phyloP scores from a whole-genome alignment of 2,113 vertebrate genomes.

The Microtus ochrogaster region DNA sequence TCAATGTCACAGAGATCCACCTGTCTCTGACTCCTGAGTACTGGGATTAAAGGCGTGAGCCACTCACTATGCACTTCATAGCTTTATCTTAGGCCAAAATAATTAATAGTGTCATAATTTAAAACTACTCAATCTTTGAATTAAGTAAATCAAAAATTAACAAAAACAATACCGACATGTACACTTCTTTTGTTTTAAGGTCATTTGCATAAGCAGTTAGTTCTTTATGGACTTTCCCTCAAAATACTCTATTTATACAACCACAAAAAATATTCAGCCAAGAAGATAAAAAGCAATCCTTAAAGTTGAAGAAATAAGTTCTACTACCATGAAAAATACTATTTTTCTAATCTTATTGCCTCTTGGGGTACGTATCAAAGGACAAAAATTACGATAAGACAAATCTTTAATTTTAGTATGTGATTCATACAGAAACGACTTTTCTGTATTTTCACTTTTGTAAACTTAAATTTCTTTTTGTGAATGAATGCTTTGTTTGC shows the following conservation, averaged over 20 bases:
- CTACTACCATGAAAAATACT: neutral
- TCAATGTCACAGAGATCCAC: neutral
- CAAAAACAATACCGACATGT: neutral
- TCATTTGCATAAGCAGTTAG: neutral
- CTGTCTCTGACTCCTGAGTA: neutral
- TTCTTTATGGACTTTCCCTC: neutral
- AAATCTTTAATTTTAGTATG: neutral
- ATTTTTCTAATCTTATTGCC: neutral
- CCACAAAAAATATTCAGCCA: neutral
- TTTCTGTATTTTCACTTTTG: neutral
- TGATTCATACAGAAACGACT: neutral
- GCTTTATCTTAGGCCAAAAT: conserved; percentile 1
- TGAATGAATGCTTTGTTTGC: neutral
- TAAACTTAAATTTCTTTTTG: neutral
- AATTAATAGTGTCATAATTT: neutral
- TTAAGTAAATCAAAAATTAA: neutral
- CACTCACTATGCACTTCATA: neutral
- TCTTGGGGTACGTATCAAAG: neutral
- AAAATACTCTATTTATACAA: neutral
- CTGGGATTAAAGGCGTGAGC: neutral
- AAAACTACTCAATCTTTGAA: neutral
- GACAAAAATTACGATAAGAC: neutral
- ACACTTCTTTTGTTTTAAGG: neutral
- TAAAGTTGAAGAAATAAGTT: neutral
- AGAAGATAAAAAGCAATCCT: neutral